These are phyloP conservation scores for Oryzias javanicus DNA, from an alignment of 2,113 vertebrate species.

Conservation along the genomic window DNA sequence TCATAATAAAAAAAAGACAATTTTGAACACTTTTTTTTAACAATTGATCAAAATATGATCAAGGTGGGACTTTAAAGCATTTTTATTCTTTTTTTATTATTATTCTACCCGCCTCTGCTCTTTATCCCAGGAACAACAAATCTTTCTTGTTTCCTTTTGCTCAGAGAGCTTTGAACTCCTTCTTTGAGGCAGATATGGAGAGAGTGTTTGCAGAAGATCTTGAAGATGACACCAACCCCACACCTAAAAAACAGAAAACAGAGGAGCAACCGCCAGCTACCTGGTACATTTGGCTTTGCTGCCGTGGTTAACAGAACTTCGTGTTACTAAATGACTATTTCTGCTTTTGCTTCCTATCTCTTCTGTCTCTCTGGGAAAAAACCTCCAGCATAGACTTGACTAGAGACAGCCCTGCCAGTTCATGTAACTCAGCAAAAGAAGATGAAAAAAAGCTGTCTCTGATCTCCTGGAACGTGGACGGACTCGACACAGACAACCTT, in stretches of 20 bases:
- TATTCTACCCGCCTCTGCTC: too few species aligned
- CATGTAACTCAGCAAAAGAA: slow-evolving; percentile 27
- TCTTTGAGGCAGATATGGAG: slow-evolving; percentile 79
- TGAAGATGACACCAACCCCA: slow-evolving; percentile 27
- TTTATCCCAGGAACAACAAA: neutral
- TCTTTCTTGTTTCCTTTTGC: neutral
- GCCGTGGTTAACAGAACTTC: neutral
- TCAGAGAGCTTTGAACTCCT: slow-evolving; percentile 76
- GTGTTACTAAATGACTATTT: too few species aligned
- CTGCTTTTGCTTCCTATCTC: too few species aligned
- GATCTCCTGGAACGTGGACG: slow-evolving; percentile 94
- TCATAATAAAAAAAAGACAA: too few species aligned
- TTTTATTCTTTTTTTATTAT: too few species aligned
- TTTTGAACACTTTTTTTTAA: too few species aligned
- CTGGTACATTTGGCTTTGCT: slow-evolving; percentile 39
- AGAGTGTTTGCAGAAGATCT: slow-evolving; percentile 65
- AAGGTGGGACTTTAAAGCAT: too few species aligned
- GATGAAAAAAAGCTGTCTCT: slow-evolving; percentile 81
- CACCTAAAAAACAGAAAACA: slow-evolving; percentile 52
- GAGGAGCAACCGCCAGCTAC: slow-evolving; percentile 17
- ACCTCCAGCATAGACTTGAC: slow-evolving; percentile 88
- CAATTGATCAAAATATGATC: too few species aligned
- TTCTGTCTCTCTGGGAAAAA: neutral
- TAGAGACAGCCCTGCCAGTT: slow-evolving; percentile 69
- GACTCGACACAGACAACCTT: slow-evolving; percentile 82